Base-by-base conservation (phyloP, 2,113 vertebrate genomes). In the Chrysemys picta region DNA sequence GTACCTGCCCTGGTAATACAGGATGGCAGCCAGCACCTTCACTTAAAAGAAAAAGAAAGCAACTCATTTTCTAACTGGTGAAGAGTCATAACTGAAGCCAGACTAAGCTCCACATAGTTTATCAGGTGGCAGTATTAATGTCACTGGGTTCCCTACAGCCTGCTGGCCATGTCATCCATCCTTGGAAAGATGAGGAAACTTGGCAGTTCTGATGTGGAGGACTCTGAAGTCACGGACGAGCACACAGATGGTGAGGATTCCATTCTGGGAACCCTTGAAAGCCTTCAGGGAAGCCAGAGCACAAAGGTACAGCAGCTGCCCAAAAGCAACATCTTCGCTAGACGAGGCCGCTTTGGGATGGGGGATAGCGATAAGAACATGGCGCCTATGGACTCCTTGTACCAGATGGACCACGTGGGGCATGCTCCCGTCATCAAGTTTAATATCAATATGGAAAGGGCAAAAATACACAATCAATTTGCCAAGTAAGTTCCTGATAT, bases 301-400 rank as follows among this genome's bases (percentile, higher is more conserved):
- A 78, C 35, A 85, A 97, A 82, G 92, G 91, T 87, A 57, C 95
- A 95, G 38, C 94, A 96, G n/a, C 95, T 93, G 29, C 19, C 87
- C 93, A 98, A 98, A 84, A 97, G 97, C 69, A 93, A 96, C n/a
- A 94, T 98, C 89, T 98, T 98, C 56, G 95, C 96, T 3, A 54
- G 96, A 89, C 96, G 97, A 59, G 94, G 95, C 13, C 94, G 97
- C 49, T 98, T 98, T 65, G 98, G 98, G 42, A 98, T 98, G 80
- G 95, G 98, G 6, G 96, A 98, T 16, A 76, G 93, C 0, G 98
- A 98, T 54, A 85, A 96, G 14, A 97, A 98, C 52, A 98, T 97
- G 84, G 98, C 98, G 6, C 98, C 98, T 45, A 99, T 99, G 99
- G 99, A 99, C 95, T 99, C 99, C 9, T 97, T 99, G 50, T 99